Base-by-base conservation (phyloP, 2,888 invertebrate species). In the Campoletis raptor region DNA sequence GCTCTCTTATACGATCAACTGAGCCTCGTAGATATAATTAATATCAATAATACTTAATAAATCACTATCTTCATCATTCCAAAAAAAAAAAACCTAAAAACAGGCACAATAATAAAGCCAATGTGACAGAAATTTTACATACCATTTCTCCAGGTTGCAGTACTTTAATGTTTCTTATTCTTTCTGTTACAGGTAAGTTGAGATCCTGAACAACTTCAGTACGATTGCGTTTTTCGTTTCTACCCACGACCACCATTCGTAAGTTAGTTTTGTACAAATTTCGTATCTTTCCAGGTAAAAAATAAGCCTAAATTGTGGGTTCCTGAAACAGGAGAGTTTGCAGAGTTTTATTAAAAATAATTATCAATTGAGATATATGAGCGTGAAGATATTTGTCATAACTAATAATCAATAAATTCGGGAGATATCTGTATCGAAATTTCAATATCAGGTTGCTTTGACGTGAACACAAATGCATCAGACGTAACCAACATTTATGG, bases 391-490 rank as follows among this genome's bases (percentile, higher is more conserved):
- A 80, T 84, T 84, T 64, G 82, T 88, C 87, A 87, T 89, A 90
- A 90, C 89, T 88, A 80, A 66, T 76, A 82, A 82, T 67, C 73
- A 85, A 81, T 57, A 82, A 79, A 81, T 87, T 86, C 82, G 77
- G 30, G 74, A 86, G 30, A 30, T 30, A 30, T 80, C 86, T 83
- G 88, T 86, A 89, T 87, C 84, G 74, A 83, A 77, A 80, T 69
- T 66, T 85, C 83, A 85, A 87, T 86, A 81, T 82, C 80, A 76
- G 73, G 54, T 78, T 48, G 72, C 81, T 12, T 18, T 24, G n/a
- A 24, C 78, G 84, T 83, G 86, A 86, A 89, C 89, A 87, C 88
- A 87, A 85, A 89, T 88, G 88, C 89, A 88, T 85, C 85, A 87
- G 84, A 87, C 88, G 88, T 89, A 85, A 84, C 74, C 76, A 85